Percentiles rank a stretch among this genome's conserved stretches.
These are phyloP conservation scores for Paedocypris sp. DNA, from an alignment of 2,113 vertebrate genomes.

Conservation along the genomic window DNA sequence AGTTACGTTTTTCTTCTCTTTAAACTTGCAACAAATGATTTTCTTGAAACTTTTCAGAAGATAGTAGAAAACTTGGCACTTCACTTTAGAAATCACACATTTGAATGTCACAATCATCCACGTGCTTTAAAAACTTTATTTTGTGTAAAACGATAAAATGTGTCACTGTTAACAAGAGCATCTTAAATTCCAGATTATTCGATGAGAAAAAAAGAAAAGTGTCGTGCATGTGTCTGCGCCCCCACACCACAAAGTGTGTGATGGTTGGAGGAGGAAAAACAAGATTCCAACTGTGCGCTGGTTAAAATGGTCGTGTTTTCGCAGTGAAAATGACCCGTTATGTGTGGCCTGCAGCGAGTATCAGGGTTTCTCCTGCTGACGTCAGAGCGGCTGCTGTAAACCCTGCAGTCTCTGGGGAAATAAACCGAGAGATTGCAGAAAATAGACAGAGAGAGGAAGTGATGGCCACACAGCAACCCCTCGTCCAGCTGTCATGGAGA, in stretches of 20 bases:
- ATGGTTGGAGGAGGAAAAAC: not conserved
- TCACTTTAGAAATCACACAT: too few species aligned
- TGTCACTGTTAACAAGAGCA: too few species aligned
- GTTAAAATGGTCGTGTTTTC: not conserved
- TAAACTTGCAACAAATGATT: too few species aligned
- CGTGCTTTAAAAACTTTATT: too few species aligned
- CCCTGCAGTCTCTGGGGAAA: slow-evolving; percentile 21
- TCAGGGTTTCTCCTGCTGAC: slow-evolving; percentile 31
- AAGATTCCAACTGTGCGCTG: not conserved
- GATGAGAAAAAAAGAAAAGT: too few species aligned
- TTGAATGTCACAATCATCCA: too few species aligned
- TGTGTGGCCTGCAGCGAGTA: slow-evolving; percentile 4
- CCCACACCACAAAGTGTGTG: not conserved
- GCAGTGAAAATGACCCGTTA: not conserved
- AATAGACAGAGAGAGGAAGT: slow-evolving; percentile 42
- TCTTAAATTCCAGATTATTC: too few species aligned
- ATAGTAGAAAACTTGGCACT: too few species aligned
- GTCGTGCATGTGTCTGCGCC: not conserved
- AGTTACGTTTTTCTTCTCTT: too few species aligned
- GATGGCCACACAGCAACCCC: slow-evolving; percentile 13
- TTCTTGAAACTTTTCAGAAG: too few species aligned
- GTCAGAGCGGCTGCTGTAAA: slow-evolving; percentile 14
- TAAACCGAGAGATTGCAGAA: slow-evolving; percentile 29
- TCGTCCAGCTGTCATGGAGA: slow-evolving; percentile 4
- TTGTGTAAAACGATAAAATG: too few species aligned